Conservation (phyloP, 2,113 vertebrate genomes). For the Tragelaphus buxtoni region DNA sequence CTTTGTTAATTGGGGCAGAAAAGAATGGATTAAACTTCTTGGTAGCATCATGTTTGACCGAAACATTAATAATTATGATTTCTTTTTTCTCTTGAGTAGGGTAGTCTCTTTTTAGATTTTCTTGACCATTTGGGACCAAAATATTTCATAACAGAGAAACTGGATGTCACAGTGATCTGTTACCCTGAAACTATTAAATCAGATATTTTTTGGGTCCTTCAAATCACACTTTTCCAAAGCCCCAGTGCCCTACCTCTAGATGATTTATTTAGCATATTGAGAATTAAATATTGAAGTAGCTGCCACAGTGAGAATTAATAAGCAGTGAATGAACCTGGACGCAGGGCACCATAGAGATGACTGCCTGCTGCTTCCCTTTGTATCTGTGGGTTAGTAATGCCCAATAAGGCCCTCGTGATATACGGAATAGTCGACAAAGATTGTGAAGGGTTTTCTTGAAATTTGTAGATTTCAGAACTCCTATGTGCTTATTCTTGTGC, state of each 20-base stretch:
- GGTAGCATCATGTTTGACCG: not conserved
- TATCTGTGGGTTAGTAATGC: not conserved
- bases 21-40: constrained; percentile 8
- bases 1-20: not conserved
- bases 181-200: not conserved
- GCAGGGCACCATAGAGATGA: not conserved
- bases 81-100: not conserved
- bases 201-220: not conserved
- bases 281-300: not conserved
- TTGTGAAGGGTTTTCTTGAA: not conserved
- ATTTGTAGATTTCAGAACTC: not conserved
- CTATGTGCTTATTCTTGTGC: not conserved
- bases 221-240: not conserved
- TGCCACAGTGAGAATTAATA: not conserved
- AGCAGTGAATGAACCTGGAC: not conserved
- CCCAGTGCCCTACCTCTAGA: not conserved
- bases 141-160: not conserved
- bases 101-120: not conserved
- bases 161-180: not conserved
- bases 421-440: not conserved
- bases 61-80: not conserved
- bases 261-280: not conserved
- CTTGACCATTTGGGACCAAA: not conserved
- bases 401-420: not conserved
- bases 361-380: not conserved